These are phyloP conservation scores for Cyprinodon diabolis DNA, from an alignment of 2,797 vertebrate genomes.

Conservation along the genomic window DNA sequence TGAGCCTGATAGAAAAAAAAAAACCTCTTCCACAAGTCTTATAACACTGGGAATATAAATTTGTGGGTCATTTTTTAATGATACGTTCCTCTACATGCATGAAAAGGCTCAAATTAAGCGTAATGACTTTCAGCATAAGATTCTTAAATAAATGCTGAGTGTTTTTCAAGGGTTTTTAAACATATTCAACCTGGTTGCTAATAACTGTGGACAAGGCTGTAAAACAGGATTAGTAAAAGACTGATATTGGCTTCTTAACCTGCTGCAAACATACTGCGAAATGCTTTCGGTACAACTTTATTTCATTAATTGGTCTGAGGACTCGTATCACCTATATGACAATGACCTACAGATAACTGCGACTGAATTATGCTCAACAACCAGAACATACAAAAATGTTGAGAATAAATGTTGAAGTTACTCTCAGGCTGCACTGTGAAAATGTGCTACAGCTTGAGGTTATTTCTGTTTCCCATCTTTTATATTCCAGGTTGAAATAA, in stretches of 20 bases:
- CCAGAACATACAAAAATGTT: slow-evolving; percentile 13
- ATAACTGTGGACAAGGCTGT: not conserved
- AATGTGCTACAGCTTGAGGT: not conserved
- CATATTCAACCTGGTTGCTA: not conserved
- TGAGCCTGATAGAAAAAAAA: not conserved
- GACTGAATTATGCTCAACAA: slow-evolving; percentile 29
- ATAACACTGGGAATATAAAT: too few species aligned
- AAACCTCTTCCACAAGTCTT: too few species aligned
- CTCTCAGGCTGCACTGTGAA: slow-evolving; percentile 7
- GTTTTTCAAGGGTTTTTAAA: not conserved
- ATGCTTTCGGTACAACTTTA: not conserved
- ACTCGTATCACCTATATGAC: slow-evolving; percentile 37
- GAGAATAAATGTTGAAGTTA: not conserved
- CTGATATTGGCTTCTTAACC: not conserved
- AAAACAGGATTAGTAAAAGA: not conserved
- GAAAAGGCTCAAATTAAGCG: not conserved
- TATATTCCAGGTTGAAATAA: slow-evolving; percentile 12
- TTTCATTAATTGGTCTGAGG: slow-evolving; percentile 44
- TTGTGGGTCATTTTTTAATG: not conserved
- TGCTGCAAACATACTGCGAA: not conserved
- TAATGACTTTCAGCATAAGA: not conserved
- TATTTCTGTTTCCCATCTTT: slow-evolving; percentile 8
- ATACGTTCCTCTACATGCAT: not conserved
- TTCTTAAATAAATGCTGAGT: not conserved
- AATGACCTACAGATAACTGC: slow-evolving; percentile 23